Evolutionary conservation across 2,888 invertebrate species (phyloP).

Genomic region (Punctoribates punctum): DNA sequence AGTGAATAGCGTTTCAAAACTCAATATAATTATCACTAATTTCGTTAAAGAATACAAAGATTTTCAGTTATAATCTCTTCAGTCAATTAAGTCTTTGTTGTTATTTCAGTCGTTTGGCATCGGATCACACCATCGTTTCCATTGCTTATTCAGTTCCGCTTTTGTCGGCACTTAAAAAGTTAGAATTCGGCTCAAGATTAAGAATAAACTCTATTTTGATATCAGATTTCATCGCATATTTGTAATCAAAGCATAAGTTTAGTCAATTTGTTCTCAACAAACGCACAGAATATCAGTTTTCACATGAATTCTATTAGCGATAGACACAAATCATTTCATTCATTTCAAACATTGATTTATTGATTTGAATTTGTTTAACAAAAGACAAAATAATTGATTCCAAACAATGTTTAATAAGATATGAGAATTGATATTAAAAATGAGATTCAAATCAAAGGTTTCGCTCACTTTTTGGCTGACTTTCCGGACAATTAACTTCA

Average conservation of each 20-base stretch:
- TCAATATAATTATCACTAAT: not conserved
- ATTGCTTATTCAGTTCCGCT: slow-evolving; percentile 31
- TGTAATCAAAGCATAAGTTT: slow-evolving; percentile 11
- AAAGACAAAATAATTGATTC: too few species aligned
- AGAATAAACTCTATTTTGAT: slow-evolving; percentile 38
- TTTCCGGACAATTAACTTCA: slow-evolving; percentile 28
- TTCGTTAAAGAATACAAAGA: not conserved
- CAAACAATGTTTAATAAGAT: too few species aligned
- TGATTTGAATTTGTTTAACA: too few species aligned
- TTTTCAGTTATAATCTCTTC: slow-evolving; percentile 3
- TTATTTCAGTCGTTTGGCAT: slow-evolving; percentile 31
- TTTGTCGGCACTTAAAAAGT: slow-evolving; percentile 28
- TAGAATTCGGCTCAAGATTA: slow-evolving; percentile 3
- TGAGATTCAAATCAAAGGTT: not conserved
- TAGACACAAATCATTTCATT: too few species aligned
- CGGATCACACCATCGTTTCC: not conserved
- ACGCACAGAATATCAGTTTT: too few species aligned
- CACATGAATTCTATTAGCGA: too few species aligned
- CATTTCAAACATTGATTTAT: too few species aligned
- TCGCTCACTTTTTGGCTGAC: not conserved
- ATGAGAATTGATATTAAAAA: too few species aligned
- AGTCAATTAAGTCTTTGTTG: slow-evolving; percentile 37
- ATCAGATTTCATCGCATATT: slow-evolving; percentile 25
- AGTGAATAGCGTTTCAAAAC: not conserved
- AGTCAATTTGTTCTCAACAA: slow-evolving; percentile 1